Conservation (phyloP, 2,113 vertebrate species). For the Bothrops jararaca region DNA sequence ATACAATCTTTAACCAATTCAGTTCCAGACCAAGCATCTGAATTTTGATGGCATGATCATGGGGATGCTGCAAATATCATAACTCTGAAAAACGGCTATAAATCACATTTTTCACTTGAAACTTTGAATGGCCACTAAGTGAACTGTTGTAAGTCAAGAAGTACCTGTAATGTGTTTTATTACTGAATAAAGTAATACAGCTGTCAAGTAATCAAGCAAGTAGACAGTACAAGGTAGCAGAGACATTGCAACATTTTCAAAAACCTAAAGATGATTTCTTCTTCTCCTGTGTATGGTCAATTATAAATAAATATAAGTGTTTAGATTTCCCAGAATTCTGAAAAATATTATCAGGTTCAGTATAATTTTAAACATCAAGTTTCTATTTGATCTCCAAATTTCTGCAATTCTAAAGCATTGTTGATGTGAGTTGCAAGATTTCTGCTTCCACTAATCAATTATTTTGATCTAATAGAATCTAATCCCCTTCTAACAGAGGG, state of each 20-base stretch:
- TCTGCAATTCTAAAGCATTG: background rate
- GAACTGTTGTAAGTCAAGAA: too few species aligned
- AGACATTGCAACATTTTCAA: background rate
- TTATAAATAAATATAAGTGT: background rate
- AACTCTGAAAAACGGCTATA: too few species aligned
- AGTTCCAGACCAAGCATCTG: too few species aligned
- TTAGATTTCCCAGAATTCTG: background rate
- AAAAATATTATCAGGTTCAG: background rate
- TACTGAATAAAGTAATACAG: background rate
- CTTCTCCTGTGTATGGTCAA: background rate
- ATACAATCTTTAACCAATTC: too few species aligned
- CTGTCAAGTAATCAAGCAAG: background rate
- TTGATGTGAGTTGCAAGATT: background rate
- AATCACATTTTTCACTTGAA: too few species aligned
- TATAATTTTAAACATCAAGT: background rate
- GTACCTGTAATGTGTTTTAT: background rate
- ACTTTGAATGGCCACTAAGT: too few species aligned
- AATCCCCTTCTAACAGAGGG: background rate
- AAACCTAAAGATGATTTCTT: background rate
- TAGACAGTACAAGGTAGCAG: background rate
- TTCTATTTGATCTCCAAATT: background rate
- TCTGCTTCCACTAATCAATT: background rate
- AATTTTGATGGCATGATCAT: too few species aligned
- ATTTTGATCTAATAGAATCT: background rate
- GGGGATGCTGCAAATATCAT: too few species aligned